Evolutionary conservation across 2,888 invertebrate species (phyloP).

Genomic region (Lacanobia wlatinum): DNA sequence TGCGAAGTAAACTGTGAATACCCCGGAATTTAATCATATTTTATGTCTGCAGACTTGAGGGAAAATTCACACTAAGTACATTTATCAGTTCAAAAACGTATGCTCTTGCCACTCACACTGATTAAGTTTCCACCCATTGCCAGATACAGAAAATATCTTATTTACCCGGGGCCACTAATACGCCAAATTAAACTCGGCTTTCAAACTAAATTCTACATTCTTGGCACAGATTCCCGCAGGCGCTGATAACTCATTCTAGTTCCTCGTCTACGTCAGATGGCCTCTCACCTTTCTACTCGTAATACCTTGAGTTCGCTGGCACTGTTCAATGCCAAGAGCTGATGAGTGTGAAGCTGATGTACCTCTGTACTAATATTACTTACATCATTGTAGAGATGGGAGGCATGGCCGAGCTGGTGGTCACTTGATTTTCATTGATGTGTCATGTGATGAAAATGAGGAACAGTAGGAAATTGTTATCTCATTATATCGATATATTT

Average conservation of each 20-base stretch:
- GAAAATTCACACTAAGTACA: not conserved
- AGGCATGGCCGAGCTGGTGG: not conserved
- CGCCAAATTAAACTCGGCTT: not conserved
- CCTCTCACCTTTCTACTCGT: slow-evolving; percentile 21
- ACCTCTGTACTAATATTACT: not conserved
- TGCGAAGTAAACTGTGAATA: too few relatives aligned
- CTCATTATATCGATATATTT: too few relatives aligned
- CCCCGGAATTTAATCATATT: too few relatives aligned
- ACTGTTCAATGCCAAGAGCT: slow-evolving; percentile 44
- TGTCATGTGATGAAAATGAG: not conserved
- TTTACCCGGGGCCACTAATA: not conserved
- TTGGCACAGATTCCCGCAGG: slow-evolving; percentile 21
- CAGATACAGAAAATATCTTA: not conserved
- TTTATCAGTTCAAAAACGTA: not conserved
- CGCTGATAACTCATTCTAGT: slow-evolving; percentile 3
- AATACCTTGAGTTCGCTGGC: slow-evolving; percentile 44
- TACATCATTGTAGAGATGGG: not conserved
- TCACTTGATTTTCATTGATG: slow-evolving; percentile 9
- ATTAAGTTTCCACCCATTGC: not conserved
- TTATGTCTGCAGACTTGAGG: too few relatives aligned
- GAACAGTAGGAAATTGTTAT: too few relatives aligned
- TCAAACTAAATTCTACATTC: not conserved
- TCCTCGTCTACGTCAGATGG: not conserved
- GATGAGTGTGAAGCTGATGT: slow-evolving; percentile 1
- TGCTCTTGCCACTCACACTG: too few relatives aligned